Evolutionary conservation across 2,888 invertebrate genomes (phyloP).

Genomic region (Agrypnus murinus): DNA sequence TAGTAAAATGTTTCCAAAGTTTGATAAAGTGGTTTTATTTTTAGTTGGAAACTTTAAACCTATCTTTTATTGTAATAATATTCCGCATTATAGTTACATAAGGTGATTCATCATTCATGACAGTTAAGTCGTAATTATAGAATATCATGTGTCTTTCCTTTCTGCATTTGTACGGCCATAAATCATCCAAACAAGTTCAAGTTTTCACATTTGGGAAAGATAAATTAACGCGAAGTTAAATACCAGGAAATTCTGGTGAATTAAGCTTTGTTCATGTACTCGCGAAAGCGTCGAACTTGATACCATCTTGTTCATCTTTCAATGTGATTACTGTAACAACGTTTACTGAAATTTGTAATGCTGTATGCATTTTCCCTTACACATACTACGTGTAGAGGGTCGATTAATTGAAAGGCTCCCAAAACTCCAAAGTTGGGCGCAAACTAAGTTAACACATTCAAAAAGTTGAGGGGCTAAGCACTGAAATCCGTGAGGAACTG

Average conservation of each 20-base stretch:
- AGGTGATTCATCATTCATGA: conserved; percentile 29
- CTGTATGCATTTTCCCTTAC: background rate
- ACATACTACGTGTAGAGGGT: conserved; percentile 2
- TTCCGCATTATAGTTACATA: conserved; percentile 23
- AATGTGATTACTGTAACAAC: background rate
- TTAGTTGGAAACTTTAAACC: conserved; percentile 5
- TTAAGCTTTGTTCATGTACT: conserved; percentile 22
- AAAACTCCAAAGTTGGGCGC: conserved; percentile 3
- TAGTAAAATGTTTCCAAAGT: no score
- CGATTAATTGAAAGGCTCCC: conserved; percentile 28
- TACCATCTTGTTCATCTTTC: background rate
- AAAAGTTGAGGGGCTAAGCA: conserved; percentile 14
- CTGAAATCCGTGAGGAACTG: conserved; percentile 21
- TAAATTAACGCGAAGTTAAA: conserved; percentile 29
- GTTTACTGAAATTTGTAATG: no score
- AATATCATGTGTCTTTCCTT: conserved; percentile 36
- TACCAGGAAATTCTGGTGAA: conserved; percentile 29
- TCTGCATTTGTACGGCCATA: conserved; percentile 33
- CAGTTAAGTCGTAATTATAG: conserved; percentile 30
- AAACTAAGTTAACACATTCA: conserved; percentile 27
- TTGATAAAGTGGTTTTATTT: no score
- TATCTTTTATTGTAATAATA: conserved; percentile 28
- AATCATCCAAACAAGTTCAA: conserved; percentile 33
- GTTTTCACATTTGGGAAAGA: conserved; percentile 27
- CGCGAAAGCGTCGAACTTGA: background rate